Evolutionary conservation across 2,113 vertebrate genomes (phyloP), one percentile per base, ranked within the genome.

Genomic region (Muntiacus reevesi): DNA sequence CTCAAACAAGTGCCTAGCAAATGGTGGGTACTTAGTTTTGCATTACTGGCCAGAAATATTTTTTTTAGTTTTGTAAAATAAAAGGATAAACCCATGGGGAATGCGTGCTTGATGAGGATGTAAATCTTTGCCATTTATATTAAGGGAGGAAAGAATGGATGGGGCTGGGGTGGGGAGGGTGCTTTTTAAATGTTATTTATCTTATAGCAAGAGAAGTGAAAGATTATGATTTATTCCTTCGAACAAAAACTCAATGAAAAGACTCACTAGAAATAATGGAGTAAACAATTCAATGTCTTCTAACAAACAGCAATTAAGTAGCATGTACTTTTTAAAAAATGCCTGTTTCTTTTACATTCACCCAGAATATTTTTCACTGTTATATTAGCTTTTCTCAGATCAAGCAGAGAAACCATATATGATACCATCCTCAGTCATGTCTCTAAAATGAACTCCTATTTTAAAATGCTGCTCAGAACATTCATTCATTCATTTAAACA

Each of bases 201-300:
- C 57, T 94, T 96, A 79, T 0, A 89, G 57, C 33, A 94, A 84
- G 33, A 64, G 15, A 95, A 94, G 74, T 94, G 92, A 90, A 89
- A 84, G 33, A 74, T 9, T 78, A 54, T 82, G 84, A 92, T 16
- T 96, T 86, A 90, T 21, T 79, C 47, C 54, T 87, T 78, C 78
- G 25, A 55, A 54, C n/a, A 98, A 95, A 96, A 94, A 92, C 67
- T 83, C 27, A 95, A 84, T 23, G 28, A 84, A 92, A 83, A 97
- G 79, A 90, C 40, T 45, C 47, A 94, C 16, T 59, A 45, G 17
- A 88, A 87, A 92, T 9, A 95, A 94, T 4, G 21, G 27, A n/a
- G 23, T 50, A 90, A 94, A 96, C 52, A 71, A 82, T 6, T 57
- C 52, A n/a, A 91, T 15, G 9, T 79, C 60, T 79, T 17, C 78